These are phyloP conservation scores for Acanthis flammea DNA, from an alignment of 2,797 vertebrate species.

Conservation along the genomic window DNA sequence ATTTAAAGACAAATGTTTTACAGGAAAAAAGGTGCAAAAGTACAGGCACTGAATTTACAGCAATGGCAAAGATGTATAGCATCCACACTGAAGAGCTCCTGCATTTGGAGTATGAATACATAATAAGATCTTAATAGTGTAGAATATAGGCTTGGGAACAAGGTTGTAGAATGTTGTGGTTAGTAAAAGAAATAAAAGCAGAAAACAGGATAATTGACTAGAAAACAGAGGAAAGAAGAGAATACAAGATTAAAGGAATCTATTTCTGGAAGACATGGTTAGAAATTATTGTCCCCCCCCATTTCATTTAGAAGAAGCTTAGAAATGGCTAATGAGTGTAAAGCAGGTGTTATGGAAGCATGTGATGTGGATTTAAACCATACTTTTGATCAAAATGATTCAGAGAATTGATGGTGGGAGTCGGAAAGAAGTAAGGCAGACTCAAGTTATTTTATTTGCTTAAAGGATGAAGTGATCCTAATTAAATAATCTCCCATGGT, in stretches of 20 bases:
- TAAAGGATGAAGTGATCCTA: background rate
- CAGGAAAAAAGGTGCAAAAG: background rate
- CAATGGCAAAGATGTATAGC: background rate
- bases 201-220: background rate
- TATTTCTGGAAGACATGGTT: background rate
- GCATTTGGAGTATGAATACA: background rate
- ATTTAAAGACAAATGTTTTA: background rate
- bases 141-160: background rate
- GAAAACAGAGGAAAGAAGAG: background rate
- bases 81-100: background rate
- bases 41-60: background rate
- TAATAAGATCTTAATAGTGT: background rate
- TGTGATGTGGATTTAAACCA: background rate
- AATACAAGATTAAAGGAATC: background rate
- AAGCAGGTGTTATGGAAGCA: background rate
- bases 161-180: background rate
- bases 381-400: background rate
- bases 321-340: background rate
- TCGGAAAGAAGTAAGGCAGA: background rate
- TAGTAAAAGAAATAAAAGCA: background rate
- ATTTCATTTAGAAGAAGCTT: background rate
- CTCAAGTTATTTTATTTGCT: background rate
- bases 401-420: background rate
- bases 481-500: conserved; percentile 2
- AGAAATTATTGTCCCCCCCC: background rate